phyloP scores from a whole-genome alignment of 2,113 vertebrate genomes.

The Pachyramphus minor region DNA sequence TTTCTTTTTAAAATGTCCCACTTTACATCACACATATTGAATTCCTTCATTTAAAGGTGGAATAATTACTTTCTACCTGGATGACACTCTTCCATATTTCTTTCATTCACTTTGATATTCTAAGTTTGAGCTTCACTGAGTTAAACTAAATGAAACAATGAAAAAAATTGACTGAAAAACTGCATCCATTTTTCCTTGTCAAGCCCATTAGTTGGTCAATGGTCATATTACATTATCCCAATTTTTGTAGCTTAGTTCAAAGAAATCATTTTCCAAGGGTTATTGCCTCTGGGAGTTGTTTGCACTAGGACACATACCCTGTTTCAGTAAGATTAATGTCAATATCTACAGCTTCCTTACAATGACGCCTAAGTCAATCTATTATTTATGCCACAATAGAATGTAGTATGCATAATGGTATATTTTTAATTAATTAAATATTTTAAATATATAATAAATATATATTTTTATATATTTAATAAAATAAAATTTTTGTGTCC shows the following conservation, averaged over 20 bases:
- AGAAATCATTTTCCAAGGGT: background rate
- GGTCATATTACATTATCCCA: background rate
- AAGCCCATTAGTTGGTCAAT: slow-evolving; percentile 1
- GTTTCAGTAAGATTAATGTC: background rate
- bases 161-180: background rate
- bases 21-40: background rate
- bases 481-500: background rate
- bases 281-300: background rate
- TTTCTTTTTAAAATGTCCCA: background rate
- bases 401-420: background rate
- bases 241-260: background rate
- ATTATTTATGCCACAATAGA: background rate
- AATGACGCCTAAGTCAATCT: background rate
- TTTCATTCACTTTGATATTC: background rate
- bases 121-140: background rate
- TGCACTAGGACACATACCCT: background rate
- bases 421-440: background rate
- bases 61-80: background rate
- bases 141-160: slow-evolving; percentile 21
- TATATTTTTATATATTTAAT: background rate
- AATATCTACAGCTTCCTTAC: background rate
- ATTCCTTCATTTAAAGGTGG: background rate
- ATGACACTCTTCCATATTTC: background rate
- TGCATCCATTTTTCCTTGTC: background rate
- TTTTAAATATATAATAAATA: too few relatives aligned